These are phyloP conservation scores for Hemithea aestivaria DNA, from an alignment of 2,888 invertebrate genomes.

Conservation along the genomic window DNA sequence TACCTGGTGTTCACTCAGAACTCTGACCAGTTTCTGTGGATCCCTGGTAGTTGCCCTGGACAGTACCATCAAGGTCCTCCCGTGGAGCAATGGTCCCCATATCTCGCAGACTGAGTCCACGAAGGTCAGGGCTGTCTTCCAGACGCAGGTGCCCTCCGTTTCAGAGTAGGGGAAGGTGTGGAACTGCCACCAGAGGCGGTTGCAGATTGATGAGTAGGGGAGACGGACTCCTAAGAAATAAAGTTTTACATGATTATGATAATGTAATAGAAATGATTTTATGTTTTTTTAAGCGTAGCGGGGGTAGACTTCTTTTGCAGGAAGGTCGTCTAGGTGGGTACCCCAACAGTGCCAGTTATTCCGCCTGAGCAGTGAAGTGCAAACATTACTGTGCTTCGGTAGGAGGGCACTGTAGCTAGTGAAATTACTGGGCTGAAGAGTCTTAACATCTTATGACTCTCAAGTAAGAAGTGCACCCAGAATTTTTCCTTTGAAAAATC, in stretches of 20 bases:
- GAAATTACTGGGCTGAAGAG: too few relatives aligned
- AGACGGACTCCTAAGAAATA: constrained; percentile 85
- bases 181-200: constrained; percentile 94
- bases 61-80: constrained; percentile 84
- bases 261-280: too few relatives aligned
- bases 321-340: too few relatives aligned
- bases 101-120: constrained; percentile 94
- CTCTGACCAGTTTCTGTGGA: constrained; percentile 84
- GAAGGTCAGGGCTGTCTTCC: constrained; percentile 95
- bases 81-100: constrained; percentile 90
- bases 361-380: too few relatives aligned
- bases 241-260: background rate
- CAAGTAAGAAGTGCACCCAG: too few relatives aligned
- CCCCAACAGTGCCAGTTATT: too few relatives aligned
- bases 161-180: constrained; percentile 85
- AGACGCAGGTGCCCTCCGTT: constrained; percentile 85
- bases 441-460: too few relatives aligned
- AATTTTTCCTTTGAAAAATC: too few relatives aligned
- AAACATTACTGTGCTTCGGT: too few relatives aligned
- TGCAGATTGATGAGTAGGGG: constrained; percentile 86
- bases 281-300: too few relatives aligned
- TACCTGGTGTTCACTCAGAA: constrained; percentile 85
- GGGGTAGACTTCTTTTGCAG: too few relatives aligned
- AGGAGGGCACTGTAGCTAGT: too few relatives aligned
- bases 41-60: constrained; percentile 86